These are phyloP conservation scores for Acheta domesticus DNA, from an alignment of 2,888 invertebrate species.

Conservation along the genomic window DNA sequence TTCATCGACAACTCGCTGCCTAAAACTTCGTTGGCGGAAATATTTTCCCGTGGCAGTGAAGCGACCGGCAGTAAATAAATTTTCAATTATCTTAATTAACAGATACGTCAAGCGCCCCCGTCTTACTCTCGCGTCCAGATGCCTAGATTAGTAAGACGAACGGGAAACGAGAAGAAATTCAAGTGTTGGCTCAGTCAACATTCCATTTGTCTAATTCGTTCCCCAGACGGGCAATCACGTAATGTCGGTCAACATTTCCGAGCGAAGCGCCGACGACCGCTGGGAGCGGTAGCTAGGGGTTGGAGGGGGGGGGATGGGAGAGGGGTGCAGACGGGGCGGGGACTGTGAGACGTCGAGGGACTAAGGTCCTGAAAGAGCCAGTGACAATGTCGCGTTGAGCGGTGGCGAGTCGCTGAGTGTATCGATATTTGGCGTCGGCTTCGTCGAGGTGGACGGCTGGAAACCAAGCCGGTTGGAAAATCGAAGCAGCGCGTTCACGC, in stretches of 20 bases:
- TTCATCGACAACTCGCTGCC: background rate
- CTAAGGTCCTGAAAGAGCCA: too few species aligned
- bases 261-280: background rate
- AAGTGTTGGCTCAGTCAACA: background rate
- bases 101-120: background rate
- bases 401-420: too few species aligned
- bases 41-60: background rate
- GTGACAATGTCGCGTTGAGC: too few species aligned
- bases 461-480: too few species aligned
- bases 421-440: too few species aligned
- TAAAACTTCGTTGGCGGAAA: background rate
- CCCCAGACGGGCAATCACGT: background rate
- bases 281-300: background rate
- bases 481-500: too few species aligned
- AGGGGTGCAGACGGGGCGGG: too few species aligned
- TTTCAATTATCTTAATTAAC: conserved; percentile 18
- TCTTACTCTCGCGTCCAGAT: background rate
- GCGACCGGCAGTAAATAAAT: background rate
- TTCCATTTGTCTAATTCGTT: conserved; percentile 18
- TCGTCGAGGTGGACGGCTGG: too few species aligned
- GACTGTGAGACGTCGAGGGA: too few species aligned
- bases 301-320: too few species aligned
- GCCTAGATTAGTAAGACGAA: background rate
- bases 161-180: background rate
- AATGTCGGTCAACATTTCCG: background rate